Evolutionary conservation across 2,797 vertebrate species (phyloP).

Genomic region (Onychomys arenicola): DNA sequence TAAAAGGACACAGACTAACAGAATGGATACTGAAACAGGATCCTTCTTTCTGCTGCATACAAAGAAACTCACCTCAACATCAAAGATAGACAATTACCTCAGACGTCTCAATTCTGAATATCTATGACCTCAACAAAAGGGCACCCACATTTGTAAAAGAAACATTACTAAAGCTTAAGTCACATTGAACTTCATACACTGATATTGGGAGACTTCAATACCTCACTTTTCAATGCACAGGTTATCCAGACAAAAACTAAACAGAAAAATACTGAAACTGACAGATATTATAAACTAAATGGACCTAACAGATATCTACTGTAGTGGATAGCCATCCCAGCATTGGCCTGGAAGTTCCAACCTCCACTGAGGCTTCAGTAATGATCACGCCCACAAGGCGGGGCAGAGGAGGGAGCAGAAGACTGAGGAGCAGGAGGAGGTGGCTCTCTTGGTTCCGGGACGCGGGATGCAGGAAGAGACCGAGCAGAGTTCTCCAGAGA

Average conservation of each 20-base stretch:
- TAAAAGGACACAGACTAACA: background rate
- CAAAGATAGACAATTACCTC: background rate
- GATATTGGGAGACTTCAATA: background rate
- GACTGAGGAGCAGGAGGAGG: too few species aligned
- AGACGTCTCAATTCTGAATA: background rate
- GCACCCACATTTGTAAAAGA: background rate
- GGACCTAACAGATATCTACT: too few species aligned
- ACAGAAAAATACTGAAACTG: background rate
- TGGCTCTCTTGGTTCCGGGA: too few species aligned
- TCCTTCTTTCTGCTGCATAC: background rate
- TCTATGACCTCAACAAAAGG: background rate
- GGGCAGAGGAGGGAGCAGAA: too few species aligned
- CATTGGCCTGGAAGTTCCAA: too few species aligned
- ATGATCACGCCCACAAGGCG: too few species aligned
- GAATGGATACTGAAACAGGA: background rate
- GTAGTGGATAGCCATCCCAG: too few species aligned
- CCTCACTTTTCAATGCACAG: background rate
- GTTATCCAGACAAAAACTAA: background rate
- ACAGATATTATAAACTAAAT: too few species aligned
- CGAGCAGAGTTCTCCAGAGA: too few species aligned
- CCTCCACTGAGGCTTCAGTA: too few species aligned
- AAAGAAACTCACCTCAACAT: background rate
- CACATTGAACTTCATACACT: background rate
- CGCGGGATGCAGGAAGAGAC: too few species aligned
- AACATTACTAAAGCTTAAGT: background rate